phyloP scores from a whole-genome alignment of 2,888 invertebrate species.

The Philereme transversata region DNA sequence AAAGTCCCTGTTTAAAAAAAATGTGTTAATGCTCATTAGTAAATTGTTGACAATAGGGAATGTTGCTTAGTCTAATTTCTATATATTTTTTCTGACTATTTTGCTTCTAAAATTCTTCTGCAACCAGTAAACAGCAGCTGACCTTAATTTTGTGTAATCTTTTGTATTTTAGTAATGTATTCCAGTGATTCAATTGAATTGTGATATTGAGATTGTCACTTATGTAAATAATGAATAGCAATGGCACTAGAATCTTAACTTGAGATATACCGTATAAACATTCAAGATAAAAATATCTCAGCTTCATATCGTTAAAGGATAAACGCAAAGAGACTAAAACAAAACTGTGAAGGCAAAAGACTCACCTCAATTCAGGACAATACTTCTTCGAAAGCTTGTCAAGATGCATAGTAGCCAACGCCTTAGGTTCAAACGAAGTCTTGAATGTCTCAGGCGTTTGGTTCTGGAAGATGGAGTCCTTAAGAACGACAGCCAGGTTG shows the following conservation, averaged over 20 bases:
- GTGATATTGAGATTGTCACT: not conserved
- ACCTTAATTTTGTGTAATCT: no score
- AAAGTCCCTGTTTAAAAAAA: conserved; percentile 84
- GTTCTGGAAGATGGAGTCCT: conserved; percentile 90
- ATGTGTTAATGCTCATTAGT: no score
- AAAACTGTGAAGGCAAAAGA: not conserved
- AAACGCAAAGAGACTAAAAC: no score
- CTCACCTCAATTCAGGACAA: conserved; percentile 67
- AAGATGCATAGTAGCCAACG: conserved; percentile 90
- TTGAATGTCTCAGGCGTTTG: conserved; percentile 88
- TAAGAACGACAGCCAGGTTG: conserved; percentile 93
- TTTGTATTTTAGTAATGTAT: no score
- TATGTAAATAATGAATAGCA: conserved; percentile 10
- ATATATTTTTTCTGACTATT: no score
- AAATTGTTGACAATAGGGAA: no score
- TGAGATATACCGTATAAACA: conserved; percentile 2
- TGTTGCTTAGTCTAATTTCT: no score
- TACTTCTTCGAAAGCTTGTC: conserved; percentile 83
- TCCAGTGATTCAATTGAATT: no score
- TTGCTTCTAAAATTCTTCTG: no score
- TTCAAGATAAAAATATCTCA: not conserved
- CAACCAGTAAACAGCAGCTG: no score
- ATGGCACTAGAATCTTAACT: conserved; percentile 1
- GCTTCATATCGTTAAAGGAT: not conserved
- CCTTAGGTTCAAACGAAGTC: conserved; percentile 90